These are phyloP conservation scores for Equus przewalskii DNA, from an alignment of 2,113 vertebrate genomes.

Conservation along the genomic window DNA sequence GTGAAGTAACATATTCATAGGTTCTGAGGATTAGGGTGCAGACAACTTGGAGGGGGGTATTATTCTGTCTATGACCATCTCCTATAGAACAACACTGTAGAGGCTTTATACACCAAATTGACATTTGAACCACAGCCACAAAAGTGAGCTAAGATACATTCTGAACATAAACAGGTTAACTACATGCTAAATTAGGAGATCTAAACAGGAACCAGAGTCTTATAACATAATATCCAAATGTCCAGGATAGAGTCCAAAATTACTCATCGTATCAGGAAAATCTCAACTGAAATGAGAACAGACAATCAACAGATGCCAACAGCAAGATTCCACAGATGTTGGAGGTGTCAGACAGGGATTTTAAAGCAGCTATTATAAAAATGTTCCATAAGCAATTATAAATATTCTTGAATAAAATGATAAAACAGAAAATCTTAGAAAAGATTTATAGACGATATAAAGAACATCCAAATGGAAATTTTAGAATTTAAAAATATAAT, in stretches of 20 bases:
- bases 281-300: neutral
- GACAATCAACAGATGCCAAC: neutral
- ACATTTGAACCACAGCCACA: neutral
- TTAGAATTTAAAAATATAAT: neutral
- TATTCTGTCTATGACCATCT: neutral
- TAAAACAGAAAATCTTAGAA: neutral
- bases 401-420: neutral
- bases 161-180: constrained; percentile 2
- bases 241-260: neutral
- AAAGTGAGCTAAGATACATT: neutral
- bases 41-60: neutral
- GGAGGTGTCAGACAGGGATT: neutral
- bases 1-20: neutral
- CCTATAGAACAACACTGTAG: neutral
- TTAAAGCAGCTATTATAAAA: neutral
- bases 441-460: neutral
- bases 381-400: neutral
- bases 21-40: neutral
- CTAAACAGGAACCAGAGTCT: neutral
- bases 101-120: neutral
- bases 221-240: neutral
- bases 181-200: neutral
- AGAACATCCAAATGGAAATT: neutral
- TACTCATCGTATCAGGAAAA: neutral
- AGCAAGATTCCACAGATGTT: neutral